Evolutionary conservation across 2,888 invertebrate genomes (phyloP).

Genomic region (Plebejus melissa): DNA sequence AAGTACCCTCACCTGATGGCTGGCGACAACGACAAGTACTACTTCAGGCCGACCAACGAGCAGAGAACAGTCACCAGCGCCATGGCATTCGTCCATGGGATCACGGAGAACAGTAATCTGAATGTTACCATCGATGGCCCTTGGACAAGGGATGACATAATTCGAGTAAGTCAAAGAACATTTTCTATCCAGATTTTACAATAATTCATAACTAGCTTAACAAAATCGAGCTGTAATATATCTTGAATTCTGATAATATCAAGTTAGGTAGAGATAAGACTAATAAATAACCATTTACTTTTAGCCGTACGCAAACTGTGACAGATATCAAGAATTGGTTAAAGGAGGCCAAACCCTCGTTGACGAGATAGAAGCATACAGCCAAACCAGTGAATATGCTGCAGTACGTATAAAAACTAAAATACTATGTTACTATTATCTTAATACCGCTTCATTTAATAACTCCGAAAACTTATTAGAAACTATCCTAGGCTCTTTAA

Average conservation of each 20-base stretch:
- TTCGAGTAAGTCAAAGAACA: constrained; percentile 50
- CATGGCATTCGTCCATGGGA: constrained; percentile 80
- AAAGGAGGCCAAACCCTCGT: constrained; percentile 46
- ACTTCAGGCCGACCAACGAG: constrained; percentile 81
- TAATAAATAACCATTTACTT: constrained; percentile 28
- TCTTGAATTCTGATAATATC: too few relatives aligned
- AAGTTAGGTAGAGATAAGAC: not conserved
- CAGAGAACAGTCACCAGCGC: constrained; percentile 81
- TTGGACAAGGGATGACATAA: constrained; percentile 50
- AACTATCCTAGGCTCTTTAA: too few relatives aligned
- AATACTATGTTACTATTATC: too few relatives aligned
- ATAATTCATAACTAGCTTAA: too few relatives aligned
- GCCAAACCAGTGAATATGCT: constrained; percentile 44
- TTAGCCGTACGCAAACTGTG: constrained; percentile 73
- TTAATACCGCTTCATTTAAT: too few relatives aligned
- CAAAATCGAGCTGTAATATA: not conserved
- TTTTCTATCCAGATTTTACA: not conserved
- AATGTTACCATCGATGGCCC: constrained; percentile 48
- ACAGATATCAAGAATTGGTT: constrained; percentile 64
- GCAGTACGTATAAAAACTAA: constrained; percentile 43
- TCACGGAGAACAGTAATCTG: constrained; percentile 49
- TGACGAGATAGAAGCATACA: constrained; percentile 49
- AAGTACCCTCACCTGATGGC: constrained; percentile 63
- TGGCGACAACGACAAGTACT: constrained; percentile 60
- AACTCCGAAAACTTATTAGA: not conserved